A percentile compares a stretch with the other conserved stretches of the same genome.
Conservation (phyloP, 1,140 invertebrate species). For the Mactra quadrangularis region DNA sequence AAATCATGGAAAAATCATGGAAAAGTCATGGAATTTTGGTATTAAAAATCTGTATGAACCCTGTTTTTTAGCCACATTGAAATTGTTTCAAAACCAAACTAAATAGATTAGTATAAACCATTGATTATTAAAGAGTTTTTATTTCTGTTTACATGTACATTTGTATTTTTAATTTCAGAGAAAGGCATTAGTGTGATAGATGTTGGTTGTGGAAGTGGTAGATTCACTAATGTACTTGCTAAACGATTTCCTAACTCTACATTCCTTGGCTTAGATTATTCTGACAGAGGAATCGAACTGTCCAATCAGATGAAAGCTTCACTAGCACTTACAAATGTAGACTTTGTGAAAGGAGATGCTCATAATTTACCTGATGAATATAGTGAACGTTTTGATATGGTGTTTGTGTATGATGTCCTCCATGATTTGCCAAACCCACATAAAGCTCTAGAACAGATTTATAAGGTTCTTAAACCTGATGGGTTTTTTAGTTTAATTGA, state of each 20-base stretch:
- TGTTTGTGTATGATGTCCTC: slow-evolving; percentile 59
- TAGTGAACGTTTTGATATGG: slow-evolving; percentile 61
- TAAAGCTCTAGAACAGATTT: slow-evolving; percentile 57
- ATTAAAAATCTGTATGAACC: too few species aligned
- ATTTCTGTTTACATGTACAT: too few species aligned
- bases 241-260: slow-evolving; percentile 61
- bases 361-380: slow-evolving; percentile 55
- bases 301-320: slow-evolving; percentile 18
- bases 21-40: too few species aligned
- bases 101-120: too few species aligned
- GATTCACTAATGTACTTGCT: slow-evolving; percentile 38
- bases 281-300: slow-evolving; percentile 4
- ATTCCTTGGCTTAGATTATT: slow-evolving; percentile 58
- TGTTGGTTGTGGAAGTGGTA: slow-evolving; percentile 64
- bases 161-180: slow-evolving; percentile 30
- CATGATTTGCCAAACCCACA: slow-evolving; percentile 68
- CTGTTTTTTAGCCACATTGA: too few species aligned
- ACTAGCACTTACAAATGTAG: slow-evolving; percentile 58
- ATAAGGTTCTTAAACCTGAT: slow-evolving; percentile 58
- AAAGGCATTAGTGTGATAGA: slow-evolving; percentile 64
- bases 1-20: too few species aligned
- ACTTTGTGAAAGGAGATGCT: slow-evolving; percentile 52
- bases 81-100: too few species aligned
- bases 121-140: too few species aligned
- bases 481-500: slow-evolving; percentile 66